Percentiles rank a stretch among this genome's conserved stretches.
These are phyloP conservation scores for Helicoverpa armigera DNA, from an alignment of 1,140 invertebrate species.

Conservation along the genomic window DNA sequence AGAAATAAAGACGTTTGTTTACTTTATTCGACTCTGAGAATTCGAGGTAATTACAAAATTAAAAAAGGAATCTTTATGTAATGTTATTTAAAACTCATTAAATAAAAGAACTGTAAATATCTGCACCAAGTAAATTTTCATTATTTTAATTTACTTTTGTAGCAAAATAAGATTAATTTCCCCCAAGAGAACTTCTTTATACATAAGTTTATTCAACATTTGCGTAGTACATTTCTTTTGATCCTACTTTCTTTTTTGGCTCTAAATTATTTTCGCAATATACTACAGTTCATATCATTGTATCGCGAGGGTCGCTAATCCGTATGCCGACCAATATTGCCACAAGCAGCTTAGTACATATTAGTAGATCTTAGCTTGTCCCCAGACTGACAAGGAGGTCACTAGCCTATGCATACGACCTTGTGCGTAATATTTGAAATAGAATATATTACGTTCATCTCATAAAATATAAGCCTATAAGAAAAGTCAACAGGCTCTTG, in stretches of 20 bases:
- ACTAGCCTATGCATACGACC: background rate
- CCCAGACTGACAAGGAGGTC: background rate
- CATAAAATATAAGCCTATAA: conserved; percentile 6
- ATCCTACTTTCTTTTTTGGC: background rate
- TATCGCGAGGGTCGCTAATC: conserved; percentile 5
- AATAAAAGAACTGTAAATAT: too few species aligned
- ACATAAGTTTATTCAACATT: too few species aligned
- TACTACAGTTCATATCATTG: background rate
- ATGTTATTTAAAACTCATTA: too few species aligned
- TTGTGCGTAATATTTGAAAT: background rate
- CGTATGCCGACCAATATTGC: background rate
- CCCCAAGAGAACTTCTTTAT: too few species aligned
- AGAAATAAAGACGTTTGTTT: too few species aligned
- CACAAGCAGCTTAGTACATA: background rate
- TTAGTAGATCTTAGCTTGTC: background rate
- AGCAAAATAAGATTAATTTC: too few species aligned
- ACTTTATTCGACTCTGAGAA: too few species aligned
- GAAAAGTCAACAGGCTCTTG: background rate
- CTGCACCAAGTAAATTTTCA: too few species aligned
- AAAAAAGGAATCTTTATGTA: too few species aligned
- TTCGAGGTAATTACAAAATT: too few species aligned
- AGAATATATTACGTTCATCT: background rate
- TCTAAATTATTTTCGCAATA: background rate
- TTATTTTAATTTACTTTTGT: too few species aligned
- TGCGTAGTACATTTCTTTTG: background rate